phyloP scores from a whole-genome alignment of 2,113 vertebrate species.

The Thalassoma bifasciatum region DNA sequence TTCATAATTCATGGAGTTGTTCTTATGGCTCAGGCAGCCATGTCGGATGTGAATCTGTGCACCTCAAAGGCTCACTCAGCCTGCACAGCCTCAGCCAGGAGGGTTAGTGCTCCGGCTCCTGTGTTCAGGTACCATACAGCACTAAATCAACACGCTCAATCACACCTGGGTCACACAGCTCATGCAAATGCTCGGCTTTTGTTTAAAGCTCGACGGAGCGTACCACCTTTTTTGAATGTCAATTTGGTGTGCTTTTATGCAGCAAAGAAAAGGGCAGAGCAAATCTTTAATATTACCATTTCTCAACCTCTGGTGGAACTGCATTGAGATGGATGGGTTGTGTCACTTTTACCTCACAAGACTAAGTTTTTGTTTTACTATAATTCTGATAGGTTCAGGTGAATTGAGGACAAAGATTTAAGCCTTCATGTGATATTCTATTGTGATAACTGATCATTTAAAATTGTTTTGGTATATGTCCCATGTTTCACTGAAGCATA shows the following conservation, averaged over 20 bases:
- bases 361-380: too few relatives aligned
- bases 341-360: too few relatives aligned
- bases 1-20: conserved; percentile 82
- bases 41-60: conserved; percentile 74
- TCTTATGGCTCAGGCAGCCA: conserved; percentile 71
- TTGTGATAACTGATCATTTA: too few relatives aligned
- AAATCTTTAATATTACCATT: neutral
- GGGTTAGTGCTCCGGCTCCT: conserved; percentile 32
- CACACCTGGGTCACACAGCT: conserved; percentile 31
- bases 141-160: conserved; percentile 49
- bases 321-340: neutral
- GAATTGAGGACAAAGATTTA: too few relatives aligned
- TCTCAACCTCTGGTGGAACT: neutral
- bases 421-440: too few relatives aligned
- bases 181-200: conserved; percentile 32
- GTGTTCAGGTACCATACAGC: conserved; percentile 45
- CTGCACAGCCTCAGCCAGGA: conserved; percentile 39
- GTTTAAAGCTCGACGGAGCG: neutral
- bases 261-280: neutral
- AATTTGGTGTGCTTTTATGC: conserved; percentile 10
- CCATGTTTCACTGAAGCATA: too few relatives aligned
- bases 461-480: too few relatives aligned
- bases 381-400: too few relatives aligned
- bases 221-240: neutral
- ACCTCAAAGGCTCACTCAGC: conserved; percentile 67